These are phyloP conservation scores for Rhegmatorhina hoffmannsi DNA, from an alignment of 2,113 vertebrate genomes.

Conservation along the genomic window DNA sequence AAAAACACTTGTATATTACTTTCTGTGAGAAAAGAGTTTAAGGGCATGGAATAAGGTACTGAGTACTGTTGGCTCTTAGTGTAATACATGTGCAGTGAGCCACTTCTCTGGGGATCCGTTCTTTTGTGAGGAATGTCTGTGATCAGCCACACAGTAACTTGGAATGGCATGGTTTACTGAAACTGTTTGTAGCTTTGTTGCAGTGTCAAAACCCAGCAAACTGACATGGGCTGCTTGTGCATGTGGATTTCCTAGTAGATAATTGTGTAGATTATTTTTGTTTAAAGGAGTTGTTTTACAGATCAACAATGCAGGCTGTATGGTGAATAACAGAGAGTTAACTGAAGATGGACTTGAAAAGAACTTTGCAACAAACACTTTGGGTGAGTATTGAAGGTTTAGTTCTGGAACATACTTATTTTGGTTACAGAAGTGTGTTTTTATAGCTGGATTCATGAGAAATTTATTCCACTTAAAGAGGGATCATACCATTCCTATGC, in stretches of 20 bases:
- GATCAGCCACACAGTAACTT: neutral
- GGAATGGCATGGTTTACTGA: neutral
- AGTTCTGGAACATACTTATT: neutral
- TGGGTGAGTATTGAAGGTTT: conserved; percentile 73
- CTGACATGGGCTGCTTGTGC: neutral
- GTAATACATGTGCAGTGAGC: neutral
- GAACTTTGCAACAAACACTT: conserved; percentile 86
- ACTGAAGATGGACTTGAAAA: conserved; percentile 85
- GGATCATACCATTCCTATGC: neutral
- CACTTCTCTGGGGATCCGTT: neutral
- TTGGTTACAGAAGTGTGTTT: neutral
- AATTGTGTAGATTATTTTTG: neutral
- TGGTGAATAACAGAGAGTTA: conserved; percentile 84
- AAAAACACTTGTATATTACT: neutral
- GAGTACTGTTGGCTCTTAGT: neutral
- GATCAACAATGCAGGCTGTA: conserved; percentile 87
- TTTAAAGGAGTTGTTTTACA: conserved; percentile 49
- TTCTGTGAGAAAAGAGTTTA: neutral
- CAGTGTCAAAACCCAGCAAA: neutral
- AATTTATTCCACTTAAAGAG: neutral
- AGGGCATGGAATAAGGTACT: neutral
- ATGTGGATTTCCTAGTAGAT: neutral
- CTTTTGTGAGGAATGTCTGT: neutral
- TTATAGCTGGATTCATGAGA: neutral
- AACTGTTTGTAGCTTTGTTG: neutral